Evolutionary conservation across 2,888 invertebrate species (phyloP), one percentile per base, ranked within the genome.

Genomic region (Limnephilus auricula): DNA sequence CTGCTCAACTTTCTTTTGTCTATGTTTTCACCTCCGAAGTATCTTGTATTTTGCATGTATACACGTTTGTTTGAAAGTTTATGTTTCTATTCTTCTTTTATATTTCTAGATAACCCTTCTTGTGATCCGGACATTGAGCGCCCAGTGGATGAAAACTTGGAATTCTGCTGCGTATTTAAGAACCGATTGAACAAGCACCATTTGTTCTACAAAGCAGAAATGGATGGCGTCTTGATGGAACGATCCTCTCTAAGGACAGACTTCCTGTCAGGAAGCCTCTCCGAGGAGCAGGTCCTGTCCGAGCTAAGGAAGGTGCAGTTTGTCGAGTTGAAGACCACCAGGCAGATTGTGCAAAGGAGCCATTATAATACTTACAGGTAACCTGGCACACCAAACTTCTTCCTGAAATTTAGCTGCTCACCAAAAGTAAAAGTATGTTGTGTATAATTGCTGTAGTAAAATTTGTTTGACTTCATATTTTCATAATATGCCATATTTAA

Each of bases 201-300:
- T 40, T 94, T 98, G 92, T 94, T 98, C 1, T 98, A 97, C 95
- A 97, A 96, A n/a, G 98, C 98, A 32, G 98, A 98, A 95, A 97
- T 98, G 95, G 98, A 98, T 95, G 98, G 97, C 2, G 65, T 92
- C 32, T 95, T 96, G 79, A 30, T 30, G 30, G 79, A 79, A 25
- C 2, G 9, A 30, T 79, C n/a, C 79, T 25, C 79, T 2, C 79
- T 79, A 25, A 25, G n/a, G 5, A 25, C 13, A 13, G 30, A 79
- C n/a, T 79, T 79, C 30, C 79, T 10, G 18, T 79, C 79, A 30
- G 79, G 12, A 9, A 5, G 10, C 13, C 30, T 12, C 30, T 79
- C 79, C 30, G 10, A n/a, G 79, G 30, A 30, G 30, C 79, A 93
- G 25, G 94, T 93, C 34, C 94, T 93, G 94, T 94, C 94, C 93